phyloP scores from a whole-genome alignment of 2,888 invertebrate genomes.

The Scaptomyza tumidula region DNA sequence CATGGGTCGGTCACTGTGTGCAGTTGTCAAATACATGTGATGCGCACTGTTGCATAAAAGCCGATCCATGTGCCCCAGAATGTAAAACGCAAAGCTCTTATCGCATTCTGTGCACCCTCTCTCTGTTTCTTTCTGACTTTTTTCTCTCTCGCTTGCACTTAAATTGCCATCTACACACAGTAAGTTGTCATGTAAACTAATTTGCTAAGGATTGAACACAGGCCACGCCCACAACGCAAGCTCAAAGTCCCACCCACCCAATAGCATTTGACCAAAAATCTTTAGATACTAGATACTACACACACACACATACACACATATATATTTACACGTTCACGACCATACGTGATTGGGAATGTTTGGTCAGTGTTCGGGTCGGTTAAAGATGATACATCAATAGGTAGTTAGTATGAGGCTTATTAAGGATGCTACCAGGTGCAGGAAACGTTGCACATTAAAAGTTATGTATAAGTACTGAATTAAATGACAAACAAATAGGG shows the following conservation, averaged over 20 bases:
- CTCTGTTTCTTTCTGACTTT: neutral
- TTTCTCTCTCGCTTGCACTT: neutral
- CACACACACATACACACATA: neutral
- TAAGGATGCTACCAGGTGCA: too few species aligned
- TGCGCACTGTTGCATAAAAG: conserved; percentile 78
- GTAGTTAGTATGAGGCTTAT: too few species aligned
- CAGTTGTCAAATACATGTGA: conserved; percentile 60
- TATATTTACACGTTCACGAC: too few species aligned
- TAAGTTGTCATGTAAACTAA: conserved; percentile 58
- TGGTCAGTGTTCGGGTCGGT: conserved; percentile 1
- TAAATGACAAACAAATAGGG: too few species aligned
- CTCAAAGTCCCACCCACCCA: too few species aligned
- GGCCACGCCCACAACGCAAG: conserved; percentile 45
- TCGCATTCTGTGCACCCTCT: neutral
- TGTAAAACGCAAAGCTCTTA: conserved; percentile 54
- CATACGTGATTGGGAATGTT: conserved; percentile 24
- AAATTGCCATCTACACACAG: neutral
- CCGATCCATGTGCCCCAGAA: conserved; percentile 53
- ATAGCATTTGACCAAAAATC: conserved; percentile 54
- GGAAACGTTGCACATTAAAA: too few species aligned
- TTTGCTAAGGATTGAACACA: conserved; percentile 20
- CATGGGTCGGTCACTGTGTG: conserved; percentile 23
- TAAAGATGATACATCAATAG: too few species aligned
- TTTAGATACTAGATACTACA: conserved; percentile 27
- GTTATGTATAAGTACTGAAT: too few species aligned